Evolutionary conservation across 2,113 vertebrate species (phyloP).

Genomic region (Chitala chitala): DNA sequence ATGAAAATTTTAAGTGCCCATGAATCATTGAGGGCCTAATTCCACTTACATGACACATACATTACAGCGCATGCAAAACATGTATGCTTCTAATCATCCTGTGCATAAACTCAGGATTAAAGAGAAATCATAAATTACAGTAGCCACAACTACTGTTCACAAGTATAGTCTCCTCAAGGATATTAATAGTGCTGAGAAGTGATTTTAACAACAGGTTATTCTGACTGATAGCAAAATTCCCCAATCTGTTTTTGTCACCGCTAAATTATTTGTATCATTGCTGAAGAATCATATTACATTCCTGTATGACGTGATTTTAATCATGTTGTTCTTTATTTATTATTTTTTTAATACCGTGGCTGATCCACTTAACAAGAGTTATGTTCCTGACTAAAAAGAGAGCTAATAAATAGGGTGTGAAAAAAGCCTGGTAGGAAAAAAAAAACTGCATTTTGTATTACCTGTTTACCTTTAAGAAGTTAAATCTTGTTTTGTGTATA

Average conservation of each 20-base stretch:
- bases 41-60: conserved; percentile 53
- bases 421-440: not conserved
- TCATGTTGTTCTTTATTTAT: not conserved
- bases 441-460: not conserved
- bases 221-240: conserved; percentile 23
- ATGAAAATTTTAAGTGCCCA: conserved; percentile 48
- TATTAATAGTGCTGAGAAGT: conserved; percentile 31
- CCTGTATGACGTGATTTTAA: not conserved
- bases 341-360: not conserved
- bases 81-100: conserved; percentile 42
- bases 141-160: not conserved
- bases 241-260: conserved; percentile 19
- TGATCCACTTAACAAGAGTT: not conserved
- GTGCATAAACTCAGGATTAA: conserved; percentile 32
- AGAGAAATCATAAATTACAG: conserved; percentile 29
- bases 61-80: conserved; percentile 47
- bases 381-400: not conserved
- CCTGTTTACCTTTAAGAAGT: conserved; percentile 22
- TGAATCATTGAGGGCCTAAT: conserved; percentile 56
- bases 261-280: conserved; percentile 20
- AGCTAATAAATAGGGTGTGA: not conserved
- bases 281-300: conserved; percentile 26
- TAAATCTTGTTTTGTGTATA: conserved; percentile 34
- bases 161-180: not conserved
- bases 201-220: conserved; percentile 24